Evolutionary conservation across 2,888 invertebrate genomes (phyloP), one percentile per base, ranked within the genome.

Genomic region (Polyommatus iphigenia): DNA sequence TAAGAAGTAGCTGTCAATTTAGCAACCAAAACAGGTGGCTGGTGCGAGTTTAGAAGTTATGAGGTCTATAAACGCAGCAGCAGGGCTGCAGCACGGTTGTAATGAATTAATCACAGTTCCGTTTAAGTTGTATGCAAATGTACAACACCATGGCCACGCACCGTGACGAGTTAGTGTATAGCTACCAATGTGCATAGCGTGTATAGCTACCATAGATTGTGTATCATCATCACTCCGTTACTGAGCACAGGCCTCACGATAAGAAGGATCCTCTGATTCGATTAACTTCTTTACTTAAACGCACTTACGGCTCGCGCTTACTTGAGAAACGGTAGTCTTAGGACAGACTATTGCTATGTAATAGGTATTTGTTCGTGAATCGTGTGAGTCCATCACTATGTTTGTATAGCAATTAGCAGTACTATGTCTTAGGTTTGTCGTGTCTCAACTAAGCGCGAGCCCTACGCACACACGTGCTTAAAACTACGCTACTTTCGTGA

Each of bases 71-170:
- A 67, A 13, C 15, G 20, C 13, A 62, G 67, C 29, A 29, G 29
- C 67, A 15, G 67, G 67, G 79, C 79, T 77, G 77, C 71, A 77
- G 79, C 80, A 79, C 72, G 80, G 79, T 82, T 79, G 80, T 82
- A 80, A 80, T 79, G 78, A 81, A 80, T 82, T 90, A 91, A 91
- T 90, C 86, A 87, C 83, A 83, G 81, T 86, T 85, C 84, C 85
- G 86, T 86, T 87, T 87, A 87, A 86, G 87, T 88, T 88, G 89
- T 91, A 93, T 93, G 93, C 92, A 92, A 93, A 93, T 93, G 88
- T 87, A 78, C 81, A 79, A 77, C 80, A 80, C 83, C 90, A 90
- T 91, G 90, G 29, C 62, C 62, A 29, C 62, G 62, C 62, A 67
- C 62, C 62, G 24, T 67, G 62, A 67, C 62, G 62, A 4, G 62